Base-by-base conservation (phyloP, 2,113 vertebrate species). In the Ciconia stormi region DNA sequence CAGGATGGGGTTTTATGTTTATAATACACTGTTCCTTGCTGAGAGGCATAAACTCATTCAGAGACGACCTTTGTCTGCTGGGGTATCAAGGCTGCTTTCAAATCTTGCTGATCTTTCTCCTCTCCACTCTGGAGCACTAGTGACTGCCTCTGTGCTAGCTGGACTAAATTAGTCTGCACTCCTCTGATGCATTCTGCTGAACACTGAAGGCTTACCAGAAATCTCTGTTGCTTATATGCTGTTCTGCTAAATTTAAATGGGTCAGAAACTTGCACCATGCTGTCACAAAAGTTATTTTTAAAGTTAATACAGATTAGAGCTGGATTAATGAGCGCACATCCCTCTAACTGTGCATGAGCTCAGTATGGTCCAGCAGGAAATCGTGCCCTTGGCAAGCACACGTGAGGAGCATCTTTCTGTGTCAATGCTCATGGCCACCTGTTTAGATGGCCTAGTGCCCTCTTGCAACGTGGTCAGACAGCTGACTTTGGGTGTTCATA, bases 201-300 rank as follows among this genome's bases (percentile, higher is more conserved):
- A 47, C 36, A 38, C 47, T 44, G 71, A 93, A 90, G 71, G n/a
- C 86, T 86, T 94, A 89, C 58, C 70, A 83, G 67, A 92, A 87
- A 93, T 80, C 87, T 87, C 49, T 72, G 42, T 46, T 88, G 79
- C 92, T 93, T 95, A 55, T 91, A 76, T 18, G 18, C 56, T 66
- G 58, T 53, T 95, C 89, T 94, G 71, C 66, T 97, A 93, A 83
- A 92, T 97, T 91, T 91, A 97, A 97, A 87, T 97, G 81, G 97
- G 96, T 97, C 97, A 97, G 87, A 92, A 97, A 93, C 84, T 81
- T 92, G 94, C 80, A 72, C 58, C 81, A 76, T 86, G 87, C 89
- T 93, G 95, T 72, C 83, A 96, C 92, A 65, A 91, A 90, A 96
- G 95, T 93, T 96, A 97, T 97, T 97, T 97, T 97, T 97, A 96